A percentile compares a stretch with the other conserved stretches of the same genome.
Evolutionary conservation across 2,797 vertebrate species (phyloP).

Genomic region (Sparidentex hasta): DNA sequence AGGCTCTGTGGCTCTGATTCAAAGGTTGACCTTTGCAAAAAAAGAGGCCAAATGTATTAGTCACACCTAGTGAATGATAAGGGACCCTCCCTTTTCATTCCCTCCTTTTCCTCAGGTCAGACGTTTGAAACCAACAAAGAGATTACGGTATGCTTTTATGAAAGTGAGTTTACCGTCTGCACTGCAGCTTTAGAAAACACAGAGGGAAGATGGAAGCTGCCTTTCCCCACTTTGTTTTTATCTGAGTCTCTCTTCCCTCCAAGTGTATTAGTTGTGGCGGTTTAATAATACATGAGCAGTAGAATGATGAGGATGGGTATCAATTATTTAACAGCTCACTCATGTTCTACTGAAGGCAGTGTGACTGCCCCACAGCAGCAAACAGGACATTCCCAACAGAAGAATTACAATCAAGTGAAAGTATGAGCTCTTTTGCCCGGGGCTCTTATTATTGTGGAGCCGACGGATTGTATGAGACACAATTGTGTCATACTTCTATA

Average conservation of each 20-base stretch:
- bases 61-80: conserved; percentile 41
- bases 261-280: conserved; percentile 73
- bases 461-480: conserved; percentile 18
- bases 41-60: conserved; percentile 66
- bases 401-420: conserved; percentile 33
- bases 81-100: not conserved
- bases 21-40: conserved; percentile 74
- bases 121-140: conserved; percentile 34
- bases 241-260: conserved; percentile 61
- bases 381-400: conserved; percentile 43
- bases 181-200: conserved; percentile 2
- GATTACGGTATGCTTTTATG: conserved; percentile 23
- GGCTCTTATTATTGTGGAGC: conserved; percentile 9
- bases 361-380: conserved; percentile 46
- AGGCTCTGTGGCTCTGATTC: conserved; percentile 65
- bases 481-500: conserved; percentile 65
- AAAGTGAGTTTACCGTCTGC: conserved; percentile 22
- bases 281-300: conserved; percentile 83
- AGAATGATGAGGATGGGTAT: conserved; percentile 81
- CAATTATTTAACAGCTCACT: conserved; percentile 85
- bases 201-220: conserved; percentile 18
- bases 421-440: not conserved
- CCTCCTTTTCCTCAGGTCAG: conserved; percentile 35
- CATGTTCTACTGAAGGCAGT: conserved; percentile 68
- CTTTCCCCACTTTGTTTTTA: conserved; percentile 40